These are phyloP conservation scores for Epinephelus fuscoguttatus DNA, from an alignment of 2,113 vertebrate species.

Conservation along the genomic window DNA sequence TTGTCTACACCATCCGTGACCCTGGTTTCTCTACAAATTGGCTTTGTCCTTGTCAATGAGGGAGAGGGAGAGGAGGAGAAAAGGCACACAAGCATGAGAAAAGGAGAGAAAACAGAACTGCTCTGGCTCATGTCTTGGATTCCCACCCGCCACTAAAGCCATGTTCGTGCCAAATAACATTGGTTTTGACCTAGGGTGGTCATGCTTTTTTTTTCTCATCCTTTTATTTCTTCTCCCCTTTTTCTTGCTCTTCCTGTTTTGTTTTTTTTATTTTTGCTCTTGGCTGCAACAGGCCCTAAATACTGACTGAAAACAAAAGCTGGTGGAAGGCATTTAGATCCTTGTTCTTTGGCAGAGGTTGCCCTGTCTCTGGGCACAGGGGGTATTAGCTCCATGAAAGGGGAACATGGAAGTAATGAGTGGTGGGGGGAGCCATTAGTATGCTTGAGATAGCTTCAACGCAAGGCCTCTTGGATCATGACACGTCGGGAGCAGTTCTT, in stretches of 20 bases:
- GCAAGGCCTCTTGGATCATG: constrained; percentile 96
- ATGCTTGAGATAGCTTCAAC: constrained; percentile 96
- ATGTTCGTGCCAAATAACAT: constrained; percentile 56
- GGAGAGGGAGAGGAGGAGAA: constrained; percentile 46
- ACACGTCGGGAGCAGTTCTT: constrained; percentile 95
- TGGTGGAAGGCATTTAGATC: constrained; percentile 77
- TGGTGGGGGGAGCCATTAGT: constrained; percentile 91
- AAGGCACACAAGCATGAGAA: constrained; percentile 57
- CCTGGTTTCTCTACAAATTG: constrained; percentile 84
- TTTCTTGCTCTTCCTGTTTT: constrained; percentile 20
- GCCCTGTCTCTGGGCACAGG: constrained; percentile 87
- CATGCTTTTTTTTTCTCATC: constrained; percentile 33
- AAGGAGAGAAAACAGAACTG: constrained; percentile 50
- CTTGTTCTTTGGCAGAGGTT: constrained; percentile 78
- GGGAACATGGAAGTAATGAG: constrained; percentile 96
- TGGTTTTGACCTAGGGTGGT: constrained; percentile 47
- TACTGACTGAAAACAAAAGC: constrained; percentile 52
- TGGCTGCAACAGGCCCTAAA: constrained; percentile 42
- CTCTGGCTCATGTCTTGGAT: constrained; percentile 54
- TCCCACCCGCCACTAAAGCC: constrained; percentile 16
- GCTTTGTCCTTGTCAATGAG: constrained; percentile 85
- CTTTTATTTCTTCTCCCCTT: constrained; percentile 22
- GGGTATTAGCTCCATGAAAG: constrained; percentile 96
- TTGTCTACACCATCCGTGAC: constrained; percentile 79
- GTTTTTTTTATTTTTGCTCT: constrained; percentile 13